Evolutionary conservation across 1,140 invertebrate species (phyloP).

Genomic region (Pentalonia nigronervosa): DNA sequence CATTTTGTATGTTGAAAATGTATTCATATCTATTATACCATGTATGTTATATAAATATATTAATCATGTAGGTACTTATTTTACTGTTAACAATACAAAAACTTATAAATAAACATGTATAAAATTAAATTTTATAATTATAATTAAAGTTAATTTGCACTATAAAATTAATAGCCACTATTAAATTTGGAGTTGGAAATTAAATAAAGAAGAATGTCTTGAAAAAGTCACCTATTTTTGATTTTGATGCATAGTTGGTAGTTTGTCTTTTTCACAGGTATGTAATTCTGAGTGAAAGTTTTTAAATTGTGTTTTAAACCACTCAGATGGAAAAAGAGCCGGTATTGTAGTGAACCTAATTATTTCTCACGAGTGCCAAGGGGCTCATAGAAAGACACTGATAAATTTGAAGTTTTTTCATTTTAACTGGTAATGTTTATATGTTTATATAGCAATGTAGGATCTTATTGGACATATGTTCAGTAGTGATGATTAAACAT

Average conservation of each 20-base stretch:
- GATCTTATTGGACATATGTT: background rate
- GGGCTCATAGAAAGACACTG: background rate
- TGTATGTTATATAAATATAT: too few species aligned
- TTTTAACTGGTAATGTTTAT: background rate
- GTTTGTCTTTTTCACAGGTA: background rate
- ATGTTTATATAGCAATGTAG: background rate
- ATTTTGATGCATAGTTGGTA: background rate
- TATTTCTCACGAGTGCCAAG: background rate
- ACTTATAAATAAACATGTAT: background rate
- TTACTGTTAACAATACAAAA: too few species aligned
- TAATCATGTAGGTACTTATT: too few species aligned
- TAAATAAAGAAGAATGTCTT: background rate
- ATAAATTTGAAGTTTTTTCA: conserved; percentile 8
- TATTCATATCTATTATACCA: too few species aligned
- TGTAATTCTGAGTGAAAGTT: background rate
- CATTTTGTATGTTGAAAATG: too few species aligned
- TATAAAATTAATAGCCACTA: background rate
- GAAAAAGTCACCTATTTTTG: background rate
- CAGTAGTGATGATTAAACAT: too few species aligned
- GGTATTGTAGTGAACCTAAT: background rate
- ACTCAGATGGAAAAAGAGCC: background rate
- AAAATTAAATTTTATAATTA: background rate
- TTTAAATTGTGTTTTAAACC: conserved; percentile 9
- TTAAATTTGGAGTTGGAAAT: background rate
- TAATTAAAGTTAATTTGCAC: background rate